These are phyloP conservation scores for Actinia tenebrosa DNA, from an alignment of 64 coral and sea anemone species.

Conservation along the genomic window DNA sequence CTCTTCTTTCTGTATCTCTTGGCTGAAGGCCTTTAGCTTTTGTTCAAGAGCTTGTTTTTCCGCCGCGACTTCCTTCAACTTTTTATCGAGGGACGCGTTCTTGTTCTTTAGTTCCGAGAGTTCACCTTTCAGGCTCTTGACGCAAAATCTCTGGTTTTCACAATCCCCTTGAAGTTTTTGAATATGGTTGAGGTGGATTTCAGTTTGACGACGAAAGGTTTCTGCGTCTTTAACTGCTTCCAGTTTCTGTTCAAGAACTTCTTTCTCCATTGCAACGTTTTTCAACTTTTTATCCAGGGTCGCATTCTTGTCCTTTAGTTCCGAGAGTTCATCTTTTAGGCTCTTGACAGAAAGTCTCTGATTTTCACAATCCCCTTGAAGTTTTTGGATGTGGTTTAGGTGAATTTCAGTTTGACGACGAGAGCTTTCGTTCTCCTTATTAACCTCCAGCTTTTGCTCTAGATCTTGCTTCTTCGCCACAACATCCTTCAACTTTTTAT, in stretches of 20 bases:
- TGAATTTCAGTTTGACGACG: background rate
- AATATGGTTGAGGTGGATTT: no score
- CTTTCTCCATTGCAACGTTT: background rate
- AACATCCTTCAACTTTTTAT: background rate
- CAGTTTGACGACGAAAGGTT: no score
- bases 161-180: no score
- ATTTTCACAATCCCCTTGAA: background rate
- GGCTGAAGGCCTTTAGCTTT: background rate
- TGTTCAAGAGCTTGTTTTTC: background rate
- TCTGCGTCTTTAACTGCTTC: background rate
- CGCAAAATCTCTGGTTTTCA: background rate
- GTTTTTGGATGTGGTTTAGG: background rate
- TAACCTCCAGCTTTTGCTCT: background rate
- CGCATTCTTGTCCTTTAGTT: background rate
- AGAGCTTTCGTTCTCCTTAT: no score
- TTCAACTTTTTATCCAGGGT: background rate
- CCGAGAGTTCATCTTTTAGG: background rate
- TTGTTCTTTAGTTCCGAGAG: no score
- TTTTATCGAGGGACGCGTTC: background rate
- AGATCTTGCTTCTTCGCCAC: background rate
- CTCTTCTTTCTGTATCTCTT: background rate
- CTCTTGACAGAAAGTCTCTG: background rate
- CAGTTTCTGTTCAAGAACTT: background rate
- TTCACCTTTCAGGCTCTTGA: no score
- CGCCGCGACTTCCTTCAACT: background rate